phyloP scores from a whole-genome alignment of 2,888 invertebrate species.

The Metacarcinus magister region DNA sequence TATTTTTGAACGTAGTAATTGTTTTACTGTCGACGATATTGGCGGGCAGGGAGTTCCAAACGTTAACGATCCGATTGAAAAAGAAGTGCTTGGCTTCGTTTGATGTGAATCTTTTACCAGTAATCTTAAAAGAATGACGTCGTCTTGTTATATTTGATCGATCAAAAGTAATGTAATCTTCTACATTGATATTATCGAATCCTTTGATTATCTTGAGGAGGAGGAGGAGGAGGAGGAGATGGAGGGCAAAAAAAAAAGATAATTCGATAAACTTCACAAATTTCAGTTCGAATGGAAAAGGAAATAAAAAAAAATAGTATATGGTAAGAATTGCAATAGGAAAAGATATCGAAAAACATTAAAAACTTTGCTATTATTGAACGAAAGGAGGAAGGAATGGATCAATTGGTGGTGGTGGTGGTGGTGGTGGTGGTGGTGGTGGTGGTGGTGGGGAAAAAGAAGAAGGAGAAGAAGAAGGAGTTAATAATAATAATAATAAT shows the following conservation, averaged over 20 bases:
- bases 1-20: too few relatives aligned
- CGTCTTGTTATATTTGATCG: too few relatives aligned
- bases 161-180: too few relatives aligned
- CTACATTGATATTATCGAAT: too few relatives aligned
- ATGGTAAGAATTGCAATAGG: not conserved
- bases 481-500: not conserved
- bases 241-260: not conserved
- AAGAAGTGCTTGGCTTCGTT: too few relatives aligned
- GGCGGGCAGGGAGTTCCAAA: too few relatives aligned
- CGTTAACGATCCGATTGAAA: too few relatives aligned
- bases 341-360: not conserved
- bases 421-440: not conserved
- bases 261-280: not conserved
- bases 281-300: not conserved
- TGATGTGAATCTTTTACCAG: too few relatives aligned
- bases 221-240: not conserved
- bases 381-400: not conserved
- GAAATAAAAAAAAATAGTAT: not conserved
- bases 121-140: too few relatives aligned
- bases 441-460: not conserved
- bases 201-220: too few relatives aligned
- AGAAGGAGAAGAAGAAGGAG: not conserved
- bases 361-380: not conserved
- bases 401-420: not conserved
- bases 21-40: too few relatives aligned